Conservation (phyloP, 2,113 vertebrate species). For the Alaudala cheleensis region DNA sequence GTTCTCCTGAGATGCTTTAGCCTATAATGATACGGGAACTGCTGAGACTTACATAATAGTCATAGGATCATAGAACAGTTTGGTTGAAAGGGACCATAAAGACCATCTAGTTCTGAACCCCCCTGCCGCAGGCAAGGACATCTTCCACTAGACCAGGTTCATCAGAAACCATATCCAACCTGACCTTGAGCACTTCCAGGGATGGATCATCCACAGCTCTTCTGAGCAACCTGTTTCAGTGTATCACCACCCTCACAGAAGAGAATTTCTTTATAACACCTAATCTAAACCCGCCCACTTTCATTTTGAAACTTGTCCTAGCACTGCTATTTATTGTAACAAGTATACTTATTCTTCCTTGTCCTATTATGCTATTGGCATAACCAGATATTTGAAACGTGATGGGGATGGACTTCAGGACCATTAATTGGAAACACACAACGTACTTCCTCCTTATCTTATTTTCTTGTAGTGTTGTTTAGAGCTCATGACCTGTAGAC, state of each 20-base stretch:
- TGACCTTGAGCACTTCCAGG: neutral
- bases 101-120: neutral
- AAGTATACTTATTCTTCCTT: neutral
- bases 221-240: neutral
- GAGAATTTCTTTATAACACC: neutral
- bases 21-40: neutral
- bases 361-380: neutral
- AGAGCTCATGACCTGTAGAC: neutral
- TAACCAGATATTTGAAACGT: neutral
- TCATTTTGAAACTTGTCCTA: neutral
- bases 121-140: neutral
- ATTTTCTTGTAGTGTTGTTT: neutral
- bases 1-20: neutral
- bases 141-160: neutral
- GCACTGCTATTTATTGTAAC: neutral
- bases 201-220: neutral
- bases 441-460: neutral
- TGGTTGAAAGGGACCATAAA: neutral
- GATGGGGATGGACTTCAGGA: neutral
- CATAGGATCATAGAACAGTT: neutral
- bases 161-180: neutral
- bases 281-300: neutral
- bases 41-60: neutral
- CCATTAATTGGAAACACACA: neutral
- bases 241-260: neutral